Percentiles rank a stretch among this genome's conserved stretches.
Conservation (phyloP, 2,797 vertebrate species). For the Gymnocypris eckloni region DNA sequence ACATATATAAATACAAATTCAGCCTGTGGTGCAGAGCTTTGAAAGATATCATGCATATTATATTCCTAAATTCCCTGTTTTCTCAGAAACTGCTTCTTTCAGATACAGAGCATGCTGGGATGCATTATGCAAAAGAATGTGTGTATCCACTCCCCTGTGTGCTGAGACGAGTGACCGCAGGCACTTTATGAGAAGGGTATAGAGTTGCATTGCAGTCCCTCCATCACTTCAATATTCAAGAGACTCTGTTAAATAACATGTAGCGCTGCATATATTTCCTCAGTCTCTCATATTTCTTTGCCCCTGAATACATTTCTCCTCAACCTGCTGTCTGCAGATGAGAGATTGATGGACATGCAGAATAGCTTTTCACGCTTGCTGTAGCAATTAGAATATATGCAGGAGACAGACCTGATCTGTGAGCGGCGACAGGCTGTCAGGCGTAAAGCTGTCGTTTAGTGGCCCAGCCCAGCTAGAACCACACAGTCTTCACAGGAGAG, state of each 20-base stretch:
- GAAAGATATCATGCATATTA: conserved; percentile 21
- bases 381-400: conserved; percentile 45
- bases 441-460: conserved; percentile 21
- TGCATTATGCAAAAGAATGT: conserved; percentile 55
- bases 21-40: conserved; percentile 10
- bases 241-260: conserved; percentile 43
- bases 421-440: conserved; percentile 37
- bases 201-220: conserved; percentile 10
- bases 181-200: conserved; percentile 17
- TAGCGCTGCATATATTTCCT: conserved; percentile 32
- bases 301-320: conserved; percentile 32
- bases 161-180: conserved; percentile 30
- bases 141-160: conserved; percentile 47
- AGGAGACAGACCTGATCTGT: conserved; percentile 40
- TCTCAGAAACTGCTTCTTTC: conserved; percentile 42
- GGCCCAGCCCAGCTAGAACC: not conserved
- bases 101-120: conserved; percentile 52
- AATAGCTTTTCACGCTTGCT: conserved; percentile 39
- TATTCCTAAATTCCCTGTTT: conserved; percentile 31
- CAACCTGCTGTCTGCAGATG: conserved; percentile 38
- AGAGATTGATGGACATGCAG: conserved; percentile 49
- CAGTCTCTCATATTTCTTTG: conserved; percentile 16
- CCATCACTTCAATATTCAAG: conserved; percentile 32
- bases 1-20: conserved; percentile 25
- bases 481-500: not conserved